Percentiles rank a stretch among this genome's conserved stretches.
Evolutionary conservation across 2,113 vertebrate genomes (phyloP).

Genomic region (Empidonax alnorum): DNA sequence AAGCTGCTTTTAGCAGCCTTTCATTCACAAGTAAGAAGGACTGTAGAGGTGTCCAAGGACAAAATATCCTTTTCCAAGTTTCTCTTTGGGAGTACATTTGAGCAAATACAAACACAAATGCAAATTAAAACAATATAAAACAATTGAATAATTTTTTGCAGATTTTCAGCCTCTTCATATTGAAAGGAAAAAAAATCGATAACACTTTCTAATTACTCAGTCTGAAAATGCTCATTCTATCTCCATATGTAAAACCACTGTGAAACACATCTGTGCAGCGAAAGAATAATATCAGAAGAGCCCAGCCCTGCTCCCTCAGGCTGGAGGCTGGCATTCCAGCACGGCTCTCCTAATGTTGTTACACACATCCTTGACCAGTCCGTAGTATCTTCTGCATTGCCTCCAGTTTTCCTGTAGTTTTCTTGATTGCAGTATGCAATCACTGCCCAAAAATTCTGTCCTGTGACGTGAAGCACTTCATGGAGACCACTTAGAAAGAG

Average conservation of each 20-base stretch:
- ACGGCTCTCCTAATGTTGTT: background rate
- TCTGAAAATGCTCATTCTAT: background rate
- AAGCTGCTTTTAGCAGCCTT: background rate
- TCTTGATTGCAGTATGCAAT: background rate
- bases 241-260: background rate
- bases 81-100: background rate
- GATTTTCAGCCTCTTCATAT: background rate
- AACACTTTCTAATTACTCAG: background rate
- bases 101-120: background rate
- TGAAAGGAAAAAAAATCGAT: background rate
- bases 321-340: background rate
- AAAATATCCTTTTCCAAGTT: background rate
- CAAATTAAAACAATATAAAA: background rate
- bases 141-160: accelerated
- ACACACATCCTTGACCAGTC: background rate
- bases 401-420: background rate
- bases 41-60: background rate
- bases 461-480: background rate
- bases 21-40: background rate
- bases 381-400: background rate
- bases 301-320: background rate
- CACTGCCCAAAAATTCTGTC: background rate
- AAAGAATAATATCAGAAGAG: background rate
- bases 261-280: background rate
- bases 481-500: background rate